A percentile compares a stretch with the other conserved stretches of the same genome.
These are phyloP conservation scores for Julus scanicus DNA, from an alignment of 2,888 invertebrate species.

Conservation along the genomic window DNA sequence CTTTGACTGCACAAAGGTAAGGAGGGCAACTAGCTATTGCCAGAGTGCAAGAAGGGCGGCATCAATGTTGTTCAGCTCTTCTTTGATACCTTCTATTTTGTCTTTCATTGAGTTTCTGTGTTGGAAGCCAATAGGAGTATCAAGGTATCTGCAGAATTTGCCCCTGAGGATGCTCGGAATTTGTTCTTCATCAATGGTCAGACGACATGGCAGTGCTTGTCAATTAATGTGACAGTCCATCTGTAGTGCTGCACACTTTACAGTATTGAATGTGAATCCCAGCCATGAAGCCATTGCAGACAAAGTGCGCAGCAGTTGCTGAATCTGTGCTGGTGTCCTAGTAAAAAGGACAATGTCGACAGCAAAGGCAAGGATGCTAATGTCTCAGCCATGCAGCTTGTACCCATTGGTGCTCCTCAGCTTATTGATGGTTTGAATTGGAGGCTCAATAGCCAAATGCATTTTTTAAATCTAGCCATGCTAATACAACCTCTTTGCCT, in stretches of 20 bases:
- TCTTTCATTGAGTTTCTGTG: neutral
- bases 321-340: constrained; percentile 55
- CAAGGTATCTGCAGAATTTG: constrained; percentile 15
- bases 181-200: neutral
- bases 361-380: constrained; percentile 59
- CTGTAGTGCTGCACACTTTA: neutral
- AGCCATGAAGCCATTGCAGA: neutral
- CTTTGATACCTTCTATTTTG: neutral
- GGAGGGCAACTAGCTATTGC: constrained; percentile 57
- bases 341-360: constrained; percentile 61
- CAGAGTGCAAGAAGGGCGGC: constrained; percentile 56
- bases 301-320: neutral
- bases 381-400: neutral
- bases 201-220: neutral
- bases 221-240: too few relatives aligned
- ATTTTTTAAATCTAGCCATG: constrained; percentile 45
- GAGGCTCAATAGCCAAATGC: constrained; percentile 60
- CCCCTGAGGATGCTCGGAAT: neutral
- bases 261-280: neutral
- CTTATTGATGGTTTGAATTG: constrained; percentile 57
- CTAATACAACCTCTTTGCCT: neutral
- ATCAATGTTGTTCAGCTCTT: constrained; percentile 44
- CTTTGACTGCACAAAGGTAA: constrained; percentile 56
- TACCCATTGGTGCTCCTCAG: neutral
- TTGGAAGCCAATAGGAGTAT: neutral